Percentiles rank a stretch among this genome's conserved stretches.
Evolutionary conservation across 2,113 vertebrate species (phyloP).

Genomic region (Phalacrocorax aristotelis): DNA sequence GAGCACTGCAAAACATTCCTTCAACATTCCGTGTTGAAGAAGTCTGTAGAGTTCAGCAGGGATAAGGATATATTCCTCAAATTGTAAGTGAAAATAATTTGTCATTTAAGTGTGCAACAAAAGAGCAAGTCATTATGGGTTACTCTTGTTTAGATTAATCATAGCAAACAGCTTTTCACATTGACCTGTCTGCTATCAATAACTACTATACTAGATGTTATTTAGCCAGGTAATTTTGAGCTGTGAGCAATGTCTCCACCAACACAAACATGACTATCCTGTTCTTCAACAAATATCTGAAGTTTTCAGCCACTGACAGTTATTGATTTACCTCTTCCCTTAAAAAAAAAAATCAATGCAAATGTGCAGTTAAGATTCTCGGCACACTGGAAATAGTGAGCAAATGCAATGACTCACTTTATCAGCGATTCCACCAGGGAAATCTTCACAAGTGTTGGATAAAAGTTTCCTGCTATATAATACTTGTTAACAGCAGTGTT

Average conservation of each 20-base stretch:
- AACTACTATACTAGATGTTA: background rate
- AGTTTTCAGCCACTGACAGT: slow-evolving; percentile 18
- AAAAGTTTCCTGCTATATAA: background rate
- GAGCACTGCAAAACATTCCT: background rate
- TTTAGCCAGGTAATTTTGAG: slow-evolving; percentile 34
- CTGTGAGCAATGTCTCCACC: background rate
- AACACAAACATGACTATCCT: slow-evolving; percentile 47
- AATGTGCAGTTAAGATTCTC: background rate
- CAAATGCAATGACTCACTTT: background rate
- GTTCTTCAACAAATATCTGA: slow-evolving; percentile 52
- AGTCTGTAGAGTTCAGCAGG: background rate
- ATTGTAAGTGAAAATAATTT: background rate
- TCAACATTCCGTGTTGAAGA: background rate
- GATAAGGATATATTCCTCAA: background rate
- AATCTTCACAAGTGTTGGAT: background rate
- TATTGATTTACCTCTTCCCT: slow-evolving; percentile 47
- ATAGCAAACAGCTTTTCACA: background rate
- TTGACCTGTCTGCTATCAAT: slow-evolving; percentile 24
- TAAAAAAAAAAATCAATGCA: slow-evolving; percentile 14
- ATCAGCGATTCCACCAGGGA: background rate
- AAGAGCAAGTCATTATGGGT: background rate
- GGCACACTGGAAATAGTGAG: background rate
- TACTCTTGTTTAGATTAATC: slow-evolving; percentile 16
- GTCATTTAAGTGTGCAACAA: background rate
- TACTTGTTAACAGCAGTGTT: background rate